Conservation (phyloP, 2,797 vertebrate species). For the Nyctalus aviator region DNA sequence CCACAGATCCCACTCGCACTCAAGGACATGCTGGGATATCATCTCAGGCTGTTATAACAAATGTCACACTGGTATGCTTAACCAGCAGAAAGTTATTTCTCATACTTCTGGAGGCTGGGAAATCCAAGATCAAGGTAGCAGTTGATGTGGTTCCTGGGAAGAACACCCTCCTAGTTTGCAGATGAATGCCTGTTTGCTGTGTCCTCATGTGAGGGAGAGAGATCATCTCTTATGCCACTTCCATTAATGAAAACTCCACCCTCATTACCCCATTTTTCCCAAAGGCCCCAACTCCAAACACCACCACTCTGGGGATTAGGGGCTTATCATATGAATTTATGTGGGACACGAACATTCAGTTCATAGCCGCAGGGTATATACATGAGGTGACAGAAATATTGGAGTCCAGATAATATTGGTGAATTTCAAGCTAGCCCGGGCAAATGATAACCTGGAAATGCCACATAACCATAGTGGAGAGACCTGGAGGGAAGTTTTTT, state of each 20-base stretch:
- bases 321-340: neutral
- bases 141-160: neutral
- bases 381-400: neutral
- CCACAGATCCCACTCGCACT: neutral
- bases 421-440: neutral
- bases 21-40: neutral
- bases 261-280: neutral
- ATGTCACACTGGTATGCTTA: neutral
- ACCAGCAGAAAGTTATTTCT: neutral
- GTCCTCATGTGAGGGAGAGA: neutral
- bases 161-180: neutral
- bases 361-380: neutral
- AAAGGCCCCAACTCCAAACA: neutral
- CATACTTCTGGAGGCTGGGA: neutral
- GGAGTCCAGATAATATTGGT: neutral
- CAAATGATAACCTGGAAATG: neutral
- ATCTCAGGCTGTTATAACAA: neutral
- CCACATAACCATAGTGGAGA: neutral
- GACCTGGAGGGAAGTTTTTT: neutral
- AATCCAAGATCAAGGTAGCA: neutral
- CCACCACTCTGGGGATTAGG: neutral
- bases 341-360: neutral
- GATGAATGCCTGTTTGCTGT: neutral
- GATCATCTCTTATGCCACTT: neutral
- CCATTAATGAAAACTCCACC: neutral